Evolutionary conservation across 1,140 invertebrate species (phyloP).

Genomic region (Zaprionus kolodkinae): DNA sequence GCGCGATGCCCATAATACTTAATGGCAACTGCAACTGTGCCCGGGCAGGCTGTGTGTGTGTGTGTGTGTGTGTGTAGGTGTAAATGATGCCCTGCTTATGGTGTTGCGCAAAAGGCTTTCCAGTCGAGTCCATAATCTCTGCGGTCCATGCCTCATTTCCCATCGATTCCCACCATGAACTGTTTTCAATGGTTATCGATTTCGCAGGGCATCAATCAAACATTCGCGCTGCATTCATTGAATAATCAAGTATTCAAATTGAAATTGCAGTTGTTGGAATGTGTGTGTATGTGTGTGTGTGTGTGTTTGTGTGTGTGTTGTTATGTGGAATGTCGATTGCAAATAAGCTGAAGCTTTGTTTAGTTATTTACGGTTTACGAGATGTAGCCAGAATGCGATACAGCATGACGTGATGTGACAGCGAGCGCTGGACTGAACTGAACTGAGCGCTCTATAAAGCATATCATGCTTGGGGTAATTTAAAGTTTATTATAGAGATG

Average conservation of each 20-base stretch:
- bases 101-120: conserved; percentile 25
- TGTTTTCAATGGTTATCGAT: conserved; percentile 11
- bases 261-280: conserved; percentile 3
- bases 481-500: no score
- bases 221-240: conserved; percentile 9
- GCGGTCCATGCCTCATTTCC: conserved; percentile 5
- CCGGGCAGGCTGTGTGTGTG: not conserved
- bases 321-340: not conserved
- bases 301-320: no score
- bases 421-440: not conserved
- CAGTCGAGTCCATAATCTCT: conserved; percentile 11
- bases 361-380: not conserved
- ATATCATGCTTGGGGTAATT: not conserved
- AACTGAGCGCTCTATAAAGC: not conserved
- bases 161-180: not conserved
- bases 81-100: conserved; percentile 64
- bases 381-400: not conserved
- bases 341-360: conserved; percentile 3
- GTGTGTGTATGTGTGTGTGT: not conserved
- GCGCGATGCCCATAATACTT: conserved; percentile 41
- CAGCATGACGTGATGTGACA: not conserved
- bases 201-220: conserved; percentile 18
- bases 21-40: conserved; percentile 26
- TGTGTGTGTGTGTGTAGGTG: conserved; percentile 50
- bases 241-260: not conserved